Base-by-base conservation (phyloP, 2,113 vertebrate species). In the Corvus hawaiiensis region DNA sequence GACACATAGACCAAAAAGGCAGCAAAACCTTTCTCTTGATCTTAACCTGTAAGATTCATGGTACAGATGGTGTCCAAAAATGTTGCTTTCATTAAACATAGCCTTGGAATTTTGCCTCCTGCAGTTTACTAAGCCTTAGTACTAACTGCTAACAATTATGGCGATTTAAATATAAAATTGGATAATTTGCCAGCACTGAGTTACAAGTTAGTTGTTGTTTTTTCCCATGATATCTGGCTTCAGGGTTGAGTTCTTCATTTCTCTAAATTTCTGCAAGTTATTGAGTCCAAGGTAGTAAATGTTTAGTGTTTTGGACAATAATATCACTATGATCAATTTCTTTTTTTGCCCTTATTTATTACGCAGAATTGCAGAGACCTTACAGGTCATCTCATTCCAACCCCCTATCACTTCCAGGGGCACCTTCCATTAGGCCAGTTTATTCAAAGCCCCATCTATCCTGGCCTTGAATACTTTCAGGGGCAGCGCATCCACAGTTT, bases 391-490 rank as follows among this genome's bases (percentile, higher is more conserved):
- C 17, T n/a, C 19, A 6, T 30, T 73, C 30, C 11, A 32, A 8
- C 0, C 0, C 10, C 3, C 0, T 1, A 3, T 35, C 22, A 11
- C 37, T 19, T 8, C 8, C 27, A 54, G 6, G 15, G 27, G 32
- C 20, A 58, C 5, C 5, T 58, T 46, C 18, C 24, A 28, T 11
- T 59, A 17, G 9, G 20, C 7, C 22, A 63, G 35, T 26, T 18
- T n/a, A 7, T 52, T 78, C 23, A 63, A 43, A 62, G 22, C 13
- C 11, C 5, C 28, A 10, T 61, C 19, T 48, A 35, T 6, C 6
- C 17, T 13, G 30, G 8, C 24, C 26, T 67, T 52, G 22, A 85
- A 32, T 14, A 27, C 2, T 73, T 73, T 9, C 39, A 90, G 43
- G 16, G 13, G 17, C 1, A 14, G 15, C 13, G 2, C 5, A 37